Evolutionary conservation across 2,797 vertebrate species (phyloP).

Genomic region (Peromyscus attwateri): DNA sequence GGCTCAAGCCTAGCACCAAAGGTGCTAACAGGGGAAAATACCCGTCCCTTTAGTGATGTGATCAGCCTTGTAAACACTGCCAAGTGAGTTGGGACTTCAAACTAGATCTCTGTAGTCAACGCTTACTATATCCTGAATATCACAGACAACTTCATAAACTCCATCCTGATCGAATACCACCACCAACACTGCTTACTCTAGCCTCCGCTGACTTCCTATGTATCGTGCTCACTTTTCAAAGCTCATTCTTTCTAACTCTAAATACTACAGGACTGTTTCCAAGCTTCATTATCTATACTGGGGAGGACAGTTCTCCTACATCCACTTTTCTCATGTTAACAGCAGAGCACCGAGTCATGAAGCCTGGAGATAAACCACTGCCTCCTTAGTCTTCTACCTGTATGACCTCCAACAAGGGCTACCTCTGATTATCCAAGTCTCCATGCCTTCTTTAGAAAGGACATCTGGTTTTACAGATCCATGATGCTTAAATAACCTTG

Average conservation of each 20-base stretch:
- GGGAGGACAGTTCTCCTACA: not conserved
- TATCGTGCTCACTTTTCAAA: not conserved
- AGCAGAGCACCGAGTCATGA: not conserved
- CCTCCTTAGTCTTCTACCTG: not conserved
- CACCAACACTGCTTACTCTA: not conserved
- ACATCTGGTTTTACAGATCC: not conserved
- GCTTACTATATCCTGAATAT: not conserved
- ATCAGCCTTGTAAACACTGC: not conserved
- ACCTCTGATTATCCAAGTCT: not conserved
- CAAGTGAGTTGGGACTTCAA: not conserved
- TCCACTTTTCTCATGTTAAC: not conserved
- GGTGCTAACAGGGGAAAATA: too few species aligned
- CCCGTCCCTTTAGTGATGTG: not conserved
- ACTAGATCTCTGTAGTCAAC: conserved; percentile 1
- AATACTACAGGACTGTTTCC: not conserved
- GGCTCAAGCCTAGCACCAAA: not conserved
- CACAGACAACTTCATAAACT: not conserved
- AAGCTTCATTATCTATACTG: not conserved
- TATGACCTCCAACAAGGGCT: not conserved
- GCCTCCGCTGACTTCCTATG: not conserved
- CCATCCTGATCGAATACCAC: not conserved
- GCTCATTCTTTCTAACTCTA: conserved; percentile 35
- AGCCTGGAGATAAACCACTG: not conserved
- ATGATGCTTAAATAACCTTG: not conserved
- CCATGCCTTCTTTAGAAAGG: not conserved